phyloP scores from a whole-genome alignment of 2,797 vertebrate species.

The Hapalemur alaotrensis region DNA sequence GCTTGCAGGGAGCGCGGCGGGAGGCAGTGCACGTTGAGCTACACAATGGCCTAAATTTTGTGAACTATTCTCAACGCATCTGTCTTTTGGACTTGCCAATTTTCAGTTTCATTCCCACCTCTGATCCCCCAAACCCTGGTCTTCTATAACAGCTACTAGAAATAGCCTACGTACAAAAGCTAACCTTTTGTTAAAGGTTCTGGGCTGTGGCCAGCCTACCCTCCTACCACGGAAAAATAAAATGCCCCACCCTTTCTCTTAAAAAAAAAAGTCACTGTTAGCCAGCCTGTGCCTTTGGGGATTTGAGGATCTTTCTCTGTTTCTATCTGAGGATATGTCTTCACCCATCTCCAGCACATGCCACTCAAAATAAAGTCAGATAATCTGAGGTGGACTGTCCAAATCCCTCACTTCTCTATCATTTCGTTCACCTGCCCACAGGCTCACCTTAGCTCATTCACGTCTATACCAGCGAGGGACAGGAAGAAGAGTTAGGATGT shows the following conservation, averaged over 20 bases:
- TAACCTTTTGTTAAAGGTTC: neutral
- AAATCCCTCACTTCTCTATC: neutral
- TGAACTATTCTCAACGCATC: neutral
- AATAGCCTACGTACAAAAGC: neutral
- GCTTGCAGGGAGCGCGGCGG: rapidly evolving
- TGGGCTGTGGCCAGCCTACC: neutral
- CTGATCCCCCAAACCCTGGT: neutral
- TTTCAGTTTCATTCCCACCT: neutral
- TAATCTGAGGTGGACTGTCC: neutral
- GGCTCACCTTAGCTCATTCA: neutral
- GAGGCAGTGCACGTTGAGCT: neutral
- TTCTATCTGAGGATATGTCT: neutral
- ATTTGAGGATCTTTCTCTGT: neutral
- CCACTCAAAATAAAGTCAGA: neutral
- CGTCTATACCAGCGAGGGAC: neutral
- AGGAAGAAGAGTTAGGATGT: neutral
- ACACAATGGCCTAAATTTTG: neutral
- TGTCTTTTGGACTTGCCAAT: neutral
- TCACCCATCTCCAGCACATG: neutral
- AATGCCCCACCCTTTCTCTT: neutral
- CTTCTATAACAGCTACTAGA: neutral
- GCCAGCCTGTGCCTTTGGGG: neutral
- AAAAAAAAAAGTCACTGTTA: neutral
- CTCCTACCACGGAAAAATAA: neutral
- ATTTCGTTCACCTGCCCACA: neutral